A percentile compares a stretch with the other conserved stretches of the same genome.
These are phyloP conservation scores for Propithecus deckenii DNA, from an alignment of 2,797 vertebrate species.

Conservation along the genomic window DNA sequence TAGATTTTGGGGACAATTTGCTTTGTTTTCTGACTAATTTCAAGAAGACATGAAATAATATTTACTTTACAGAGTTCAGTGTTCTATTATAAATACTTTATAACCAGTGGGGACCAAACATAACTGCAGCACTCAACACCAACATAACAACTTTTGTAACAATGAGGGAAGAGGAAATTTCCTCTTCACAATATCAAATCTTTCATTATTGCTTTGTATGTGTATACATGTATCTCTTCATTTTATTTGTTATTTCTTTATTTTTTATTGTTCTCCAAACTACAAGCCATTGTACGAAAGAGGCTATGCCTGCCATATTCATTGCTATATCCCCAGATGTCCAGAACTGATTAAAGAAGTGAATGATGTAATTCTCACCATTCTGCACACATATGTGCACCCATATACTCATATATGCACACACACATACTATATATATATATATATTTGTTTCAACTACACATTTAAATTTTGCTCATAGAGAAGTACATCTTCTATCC, in stretches of 20 bases:
- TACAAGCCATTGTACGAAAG: neutral
- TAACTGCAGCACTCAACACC: neutral
- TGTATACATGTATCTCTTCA: neutral
- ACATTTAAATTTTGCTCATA: neutral
- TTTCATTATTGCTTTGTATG: neutral
- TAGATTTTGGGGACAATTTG: neutral
- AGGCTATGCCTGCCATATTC: neutral
- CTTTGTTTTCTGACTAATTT: constrained; percentile 10
- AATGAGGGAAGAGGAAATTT: neutral
- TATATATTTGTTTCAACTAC: neutral
- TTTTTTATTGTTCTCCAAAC: neutral
- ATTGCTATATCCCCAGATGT: neutral
- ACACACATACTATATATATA: neutral
- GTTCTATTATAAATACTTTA: neutral
- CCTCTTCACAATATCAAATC: neutral
- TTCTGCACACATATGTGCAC: neutral
- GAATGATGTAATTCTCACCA: neutral
- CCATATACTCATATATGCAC: neutral
- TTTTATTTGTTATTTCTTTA: neutral
- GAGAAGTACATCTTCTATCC: neutral
- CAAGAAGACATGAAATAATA: neutral
- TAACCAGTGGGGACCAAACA: neutral
- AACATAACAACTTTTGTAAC: neutral
- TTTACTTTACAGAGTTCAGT: neutral
- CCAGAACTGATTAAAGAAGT: neutral